Evolutionary conservation across 2,113 vertebrate species (phyloP).

Genomic region (Calcarius ornatus): DNA sequence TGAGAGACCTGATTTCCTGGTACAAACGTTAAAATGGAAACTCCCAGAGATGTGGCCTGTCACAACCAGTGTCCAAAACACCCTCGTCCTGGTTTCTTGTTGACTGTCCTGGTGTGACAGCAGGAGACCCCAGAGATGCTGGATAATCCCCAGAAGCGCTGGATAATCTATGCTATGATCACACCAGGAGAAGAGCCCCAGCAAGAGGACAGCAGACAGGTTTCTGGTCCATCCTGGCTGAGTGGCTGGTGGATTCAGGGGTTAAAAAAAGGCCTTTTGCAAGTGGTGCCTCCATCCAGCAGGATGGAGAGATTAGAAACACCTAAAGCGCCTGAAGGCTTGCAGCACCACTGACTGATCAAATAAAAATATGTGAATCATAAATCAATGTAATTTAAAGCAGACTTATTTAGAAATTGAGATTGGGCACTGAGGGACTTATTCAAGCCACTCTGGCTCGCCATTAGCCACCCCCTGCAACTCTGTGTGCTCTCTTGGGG

Average conservation of each 20-base stretch:
- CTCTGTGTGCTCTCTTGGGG: fast-evolving
- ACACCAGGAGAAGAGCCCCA: background rate
- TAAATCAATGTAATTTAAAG: conserved; percentile 57
- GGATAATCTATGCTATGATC: background rate
- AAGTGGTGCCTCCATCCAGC: background rate
- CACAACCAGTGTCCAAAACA: background rate
- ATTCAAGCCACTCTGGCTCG: background rate
- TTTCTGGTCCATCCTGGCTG: background rate
- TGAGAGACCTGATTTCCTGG: conserved; percentile 22
- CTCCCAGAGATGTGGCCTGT: background rate
- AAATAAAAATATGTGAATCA: conserved; percentile 54
- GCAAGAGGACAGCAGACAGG: background rate
- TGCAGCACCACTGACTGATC: conserved; percentile 4
- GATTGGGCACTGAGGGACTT: background rate
- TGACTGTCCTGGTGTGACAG: background rate
- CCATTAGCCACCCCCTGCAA: background rate
- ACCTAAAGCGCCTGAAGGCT: conserved; percentile 11
- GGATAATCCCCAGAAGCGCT: background rate
- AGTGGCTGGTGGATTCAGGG: background rate
- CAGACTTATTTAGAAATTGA: conserved; percentile 47
- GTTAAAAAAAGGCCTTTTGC: background rate
- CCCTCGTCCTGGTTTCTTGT: background rate
- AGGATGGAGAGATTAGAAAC: conserved; percentile 21
- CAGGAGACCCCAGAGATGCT: background rate
- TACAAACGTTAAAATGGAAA: conserved; percentile 16